Base-by-base conservation (phyloP, 2,888 invertebrate genomes). In the Harpalus rufipes region DNA sequence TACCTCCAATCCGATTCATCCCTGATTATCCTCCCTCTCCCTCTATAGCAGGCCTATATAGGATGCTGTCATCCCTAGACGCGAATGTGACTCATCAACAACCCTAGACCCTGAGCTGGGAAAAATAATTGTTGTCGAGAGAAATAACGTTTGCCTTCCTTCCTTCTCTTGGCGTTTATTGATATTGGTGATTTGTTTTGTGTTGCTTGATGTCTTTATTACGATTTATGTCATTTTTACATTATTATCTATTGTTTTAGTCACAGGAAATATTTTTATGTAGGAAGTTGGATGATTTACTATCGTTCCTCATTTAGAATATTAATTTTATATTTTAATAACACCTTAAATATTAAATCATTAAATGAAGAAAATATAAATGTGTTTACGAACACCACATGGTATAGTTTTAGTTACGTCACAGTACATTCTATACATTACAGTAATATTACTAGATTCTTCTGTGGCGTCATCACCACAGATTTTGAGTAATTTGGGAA, bases 51-150 rank as follows among this genome's bases (percentile, higher is more conserved):
- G 68, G 8, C 68, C 59, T 32, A 6, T 32, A 32, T 32, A 32
- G 32, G 6, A 32, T n/a, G 25, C 81, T 68, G 81, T 81, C 81
- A 81, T 81, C 63, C 65, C 81, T 61, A 39, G 65, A 21, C 65
- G 41, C 44, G 63, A 81, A 32, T 81, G 81, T 81, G 68, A 81
- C 81, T 81, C 81, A 81, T 81, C 81, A 65, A 68, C 21, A 65
- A 81, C 51, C 65, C 65, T 25, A 65, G 16, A 44, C 14, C 12
- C 32, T 18, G 68, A 39, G 65, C 32, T 65, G 65, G 65, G 65
- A 65, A 65, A 32, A 68, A 63, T 63, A 68, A 68, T 68, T 39
- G 41, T 68, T 39, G 68, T 25, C 65, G 65, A 65, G 72, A 44
- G 72, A 74, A 74, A 74, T 74, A 74, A 74, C 44, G 41, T 39